These are phyloP conservation scores for Hemicentrotus pulcherrimus DNA, from an alignment of 35 echinoderm and acorn worm genomes.

Conservation along the genomic window DNA sequence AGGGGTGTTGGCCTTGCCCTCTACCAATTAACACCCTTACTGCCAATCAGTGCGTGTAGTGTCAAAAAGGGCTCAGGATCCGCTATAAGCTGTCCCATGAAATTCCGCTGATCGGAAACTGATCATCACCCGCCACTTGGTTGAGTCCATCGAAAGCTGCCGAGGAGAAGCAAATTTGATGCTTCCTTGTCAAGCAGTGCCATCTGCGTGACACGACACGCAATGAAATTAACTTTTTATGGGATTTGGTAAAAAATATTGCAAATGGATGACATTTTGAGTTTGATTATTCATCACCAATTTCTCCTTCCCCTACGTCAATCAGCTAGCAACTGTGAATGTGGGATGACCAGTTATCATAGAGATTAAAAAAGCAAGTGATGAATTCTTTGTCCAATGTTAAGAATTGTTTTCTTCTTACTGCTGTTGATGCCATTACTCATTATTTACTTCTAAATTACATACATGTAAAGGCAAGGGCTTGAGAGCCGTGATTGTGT, in stretches of 20 bases:
- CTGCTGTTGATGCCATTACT: not conserved
- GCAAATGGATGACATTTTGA: not conserved
- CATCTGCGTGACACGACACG: not conserved
- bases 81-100: not conserved
- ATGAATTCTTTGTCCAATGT: not conserved
- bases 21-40: not conserved
- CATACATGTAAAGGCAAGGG: no score
- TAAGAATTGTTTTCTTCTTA: not conserved
- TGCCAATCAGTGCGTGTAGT: not conserved
- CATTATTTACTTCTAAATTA: not conserved
- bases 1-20: not conserved
- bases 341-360: not conserved
- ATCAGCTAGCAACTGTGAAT: not conserved
- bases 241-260: not conserved
- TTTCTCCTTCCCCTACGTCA: not conserved
- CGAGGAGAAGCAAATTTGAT: not conserved
- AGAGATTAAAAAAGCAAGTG: not conserved
- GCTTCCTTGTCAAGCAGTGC: not conserved
- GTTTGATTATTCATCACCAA: not conserved
- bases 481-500: no score
- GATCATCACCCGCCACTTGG: not conserved
- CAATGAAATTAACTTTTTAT: not conserved
- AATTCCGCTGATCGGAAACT: not conserved
- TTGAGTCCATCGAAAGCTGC: not conserved
- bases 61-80: not conserved